Evolutionary conservation across 2,888 invertebrate species (phyloP).

Genomic region (Ichneumoninae sp.): DNA sequence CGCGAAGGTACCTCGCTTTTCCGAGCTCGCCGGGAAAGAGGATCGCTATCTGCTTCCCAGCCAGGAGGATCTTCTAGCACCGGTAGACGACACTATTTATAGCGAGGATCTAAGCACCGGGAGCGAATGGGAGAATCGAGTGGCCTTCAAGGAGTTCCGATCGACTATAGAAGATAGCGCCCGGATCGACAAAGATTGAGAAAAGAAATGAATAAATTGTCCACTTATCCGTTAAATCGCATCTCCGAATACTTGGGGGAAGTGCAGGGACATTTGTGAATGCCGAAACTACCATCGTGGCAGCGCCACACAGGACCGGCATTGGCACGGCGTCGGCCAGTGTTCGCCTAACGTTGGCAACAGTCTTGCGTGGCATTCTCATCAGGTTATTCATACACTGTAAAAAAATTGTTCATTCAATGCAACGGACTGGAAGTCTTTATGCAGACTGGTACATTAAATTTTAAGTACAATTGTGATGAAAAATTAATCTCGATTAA

Average conservation of each 20-base stretch:
- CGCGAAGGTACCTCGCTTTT: neutral
- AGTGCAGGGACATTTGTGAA: neutral
- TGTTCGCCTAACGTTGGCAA: no score
- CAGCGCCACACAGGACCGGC: no score
- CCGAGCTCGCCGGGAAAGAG: neutral
- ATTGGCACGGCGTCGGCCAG: no score
- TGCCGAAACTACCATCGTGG: neutral
- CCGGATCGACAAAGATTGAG: neutral
- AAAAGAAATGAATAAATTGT: neutral
- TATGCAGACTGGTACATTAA: no score
- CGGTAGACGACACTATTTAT: slow-evolving; percentile 8
- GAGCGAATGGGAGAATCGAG: neutral
- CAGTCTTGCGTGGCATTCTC: no score
- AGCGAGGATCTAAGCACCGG: slow-evolving; percentile 3
- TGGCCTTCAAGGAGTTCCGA: slow-evolving; percentile 2
- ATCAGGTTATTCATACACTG: no score
- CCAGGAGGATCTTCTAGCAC: neutral
- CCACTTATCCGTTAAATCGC: neutral
- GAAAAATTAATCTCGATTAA: no score
- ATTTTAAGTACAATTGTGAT: no score
- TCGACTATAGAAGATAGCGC: neutral
- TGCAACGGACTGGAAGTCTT: no score
- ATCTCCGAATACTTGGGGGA: neutral
- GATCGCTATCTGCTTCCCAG: slow-evolving; percentile 12
- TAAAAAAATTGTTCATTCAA: no score